phyloP scores from a whole-genome alignment of 2,888 invertebrate genomes.

The Pseudoips prasinana region DNA sequence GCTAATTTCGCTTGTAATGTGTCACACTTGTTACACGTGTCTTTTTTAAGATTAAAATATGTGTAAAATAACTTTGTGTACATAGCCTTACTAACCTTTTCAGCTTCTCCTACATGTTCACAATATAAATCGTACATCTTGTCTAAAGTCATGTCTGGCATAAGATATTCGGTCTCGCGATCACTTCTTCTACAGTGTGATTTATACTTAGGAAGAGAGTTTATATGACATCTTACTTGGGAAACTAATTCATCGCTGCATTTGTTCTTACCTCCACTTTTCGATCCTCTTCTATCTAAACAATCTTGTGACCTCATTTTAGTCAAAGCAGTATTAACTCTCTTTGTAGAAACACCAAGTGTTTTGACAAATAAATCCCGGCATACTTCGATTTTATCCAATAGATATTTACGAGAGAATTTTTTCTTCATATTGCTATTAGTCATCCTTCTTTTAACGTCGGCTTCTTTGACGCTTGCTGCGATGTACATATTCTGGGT shows the following conservation, averaged over 20 bases:
- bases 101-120: too few relatives aligned
- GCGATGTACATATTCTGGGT: slow-evolving; percentile 10
- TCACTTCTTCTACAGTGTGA: slow-evolving; percentile 13
- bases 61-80: slow-evolving; percentile 14
- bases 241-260: slow-evolving; percentile 13
- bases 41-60: slow-evolving; percentile 20
- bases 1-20: slow-evolving; percentile 18
- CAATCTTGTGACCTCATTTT: slow-evolving; percentile 13
- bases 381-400: slow-evolving; percentile 12
- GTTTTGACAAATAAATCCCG: slow-evolving; percentile 22
- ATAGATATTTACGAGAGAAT: slow-evolving; percentile 8
- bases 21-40: slow-evolving; percentile 14
- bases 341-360: slow-evolving; percentile 17
- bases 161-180: slow-evolving; percentile 14
- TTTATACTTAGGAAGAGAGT: slow-evolving; percentile 15
- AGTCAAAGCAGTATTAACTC: slow-evolving; percentile 15
- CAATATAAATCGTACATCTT: too few relatives aligned
- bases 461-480: slow-evolving; percentile 10
- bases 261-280: slow-evolving; percentile 17
- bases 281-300: slow-evolving; percentile 17
- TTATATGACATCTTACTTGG: slow-evolving; percentile 17
- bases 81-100: too few relatives aligned
- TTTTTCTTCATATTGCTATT: slow-evolving; percentile 12
- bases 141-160: slow-evolving; percentile 17
- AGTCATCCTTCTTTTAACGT: slow-evolving; percentile 6